Evolutionary conservation across 2,888 invertebrate genomes (phyloP).

Genomic region (Lacanobia oleracea): DNA sequence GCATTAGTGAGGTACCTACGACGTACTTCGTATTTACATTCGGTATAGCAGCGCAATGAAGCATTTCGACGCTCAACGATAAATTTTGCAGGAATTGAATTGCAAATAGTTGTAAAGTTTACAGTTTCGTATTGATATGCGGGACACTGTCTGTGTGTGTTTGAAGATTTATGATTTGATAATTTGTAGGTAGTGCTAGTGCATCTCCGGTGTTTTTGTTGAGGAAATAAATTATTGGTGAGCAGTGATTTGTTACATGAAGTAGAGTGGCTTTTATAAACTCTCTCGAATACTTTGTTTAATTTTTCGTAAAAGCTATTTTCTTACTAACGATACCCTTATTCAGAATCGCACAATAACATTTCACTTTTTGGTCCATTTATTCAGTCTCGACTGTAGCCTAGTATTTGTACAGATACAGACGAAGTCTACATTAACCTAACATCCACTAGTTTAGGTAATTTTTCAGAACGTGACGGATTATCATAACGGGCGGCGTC

Average conservation of each 20-base stretch:
- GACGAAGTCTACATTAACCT: conserved; percentile 34
- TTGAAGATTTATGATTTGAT: conserved; percentile 67
- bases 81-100: conserved; percentile 81
- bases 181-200: conserved; percentile 62
- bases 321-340: background rate
- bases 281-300: background rate
- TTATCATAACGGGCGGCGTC: conserved; percentile 55
- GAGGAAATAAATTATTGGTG: conserved; percentile 23
- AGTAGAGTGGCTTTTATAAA: conserved; percentile 2
- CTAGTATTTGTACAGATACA: conserved; percentile 14
- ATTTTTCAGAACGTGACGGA: conserved; percentile 54
- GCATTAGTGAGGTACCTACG: conserved; percentile 70
- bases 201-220: conserved; percentile 40
- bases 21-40: conserved; percentile 69
- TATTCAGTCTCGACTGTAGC: conserved; percentile 13
- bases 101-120: conserved; percentile 78
- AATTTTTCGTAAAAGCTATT: conserved; percentile 2
- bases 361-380: conserved; percentile 19
- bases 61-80: conserved; percentile 70
- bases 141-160: conserved; percentile 64
- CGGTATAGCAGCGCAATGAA: conserved; percentile 65
- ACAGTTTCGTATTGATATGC: conserved; percentile 74
- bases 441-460: conserved; percentile 38
- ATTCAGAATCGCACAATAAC: background rate
- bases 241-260: conserved; percentile 24